Evolutionary conservation across 2,888 invertebrate species (phyloP).

Genomic region (Celastrina argiolus): DNA sequence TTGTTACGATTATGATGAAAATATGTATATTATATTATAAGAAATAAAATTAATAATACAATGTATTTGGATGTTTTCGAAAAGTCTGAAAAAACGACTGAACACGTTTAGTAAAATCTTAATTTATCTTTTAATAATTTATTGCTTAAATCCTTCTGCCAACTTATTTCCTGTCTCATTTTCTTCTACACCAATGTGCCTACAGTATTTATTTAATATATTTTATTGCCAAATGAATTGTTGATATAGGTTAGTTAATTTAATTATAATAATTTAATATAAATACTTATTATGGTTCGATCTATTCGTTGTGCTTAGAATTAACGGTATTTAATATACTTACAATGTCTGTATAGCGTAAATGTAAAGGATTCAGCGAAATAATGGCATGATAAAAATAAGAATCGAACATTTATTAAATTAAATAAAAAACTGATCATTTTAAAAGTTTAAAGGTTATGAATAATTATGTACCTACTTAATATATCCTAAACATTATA

Average conservation of each 20-base stretch:
- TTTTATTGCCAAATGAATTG: constrained; percentile 19
- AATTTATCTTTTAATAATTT: background rate
- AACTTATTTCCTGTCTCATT: constrained; percentile 36
- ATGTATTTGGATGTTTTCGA: background rate
- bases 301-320: background rate
- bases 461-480: too few species aligned
- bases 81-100: background rate
- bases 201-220: constrained; percentile 23
- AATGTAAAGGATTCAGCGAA: too few species aligned
- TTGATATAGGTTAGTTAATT: constrained; percentile 19
- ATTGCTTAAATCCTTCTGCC: background rate
- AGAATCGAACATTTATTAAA: too few species aligned
- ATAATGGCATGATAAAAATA: too few species aligned
- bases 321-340: background rate
- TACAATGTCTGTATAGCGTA: too few species aligned
- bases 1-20: too few species aligned
- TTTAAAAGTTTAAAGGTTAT: too few species aligned
- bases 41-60: background rate
- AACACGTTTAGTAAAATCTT: background rate
- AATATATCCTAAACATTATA: too few species aligned
- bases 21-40: background rate
- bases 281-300: background rate
- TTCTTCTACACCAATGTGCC: constrained; percentile 49
- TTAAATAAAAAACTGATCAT: too few species aligned
- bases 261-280: background rate